These are phyloP conservation scores for Drosophila ironensis DNA, from an alignment of 1,140 invertebrate genomes.

Conservation along the genomic window DNA sequence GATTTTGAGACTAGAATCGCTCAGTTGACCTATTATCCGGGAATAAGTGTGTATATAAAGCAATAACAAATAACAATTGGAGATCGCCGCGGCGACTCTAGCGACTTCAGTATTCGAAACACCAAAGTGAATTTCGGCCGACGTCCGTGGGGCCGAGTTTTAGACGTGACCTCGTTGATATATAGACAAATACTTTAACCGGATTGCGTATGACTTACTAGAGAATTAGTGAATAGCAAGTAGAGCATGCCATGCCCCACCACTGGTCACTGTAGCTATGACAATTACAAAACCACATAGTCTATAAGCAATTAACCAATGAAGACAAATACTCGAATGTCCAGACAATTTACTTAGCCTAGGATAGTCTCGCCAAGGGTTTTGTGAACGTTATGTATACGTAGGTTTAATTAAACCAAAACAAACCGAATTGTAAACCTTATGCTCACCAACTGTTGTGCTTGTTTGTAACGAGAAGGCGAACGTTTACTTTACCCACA, in stretches of 20 bases:
- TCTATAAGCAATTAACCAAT: constrained; percentile 27
- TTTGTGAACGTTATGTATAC: constrained; percentile 49
- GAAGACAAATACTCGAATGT: constrained; percentile 44
- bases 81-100: constrained; percentile 2
- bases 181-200: constrained; percentile 53
- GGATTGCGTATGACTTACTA: constrained; percentile 41
- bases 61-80: constrained; percentile 11
- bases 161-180: constrained; percentile 51
- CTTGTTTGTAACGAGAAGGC: constrained; percentile 54
- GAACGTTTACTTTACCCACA: constrained; percentile 47
- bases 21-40: background rate
- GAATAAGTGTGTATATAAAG: constrained; percentile 26
- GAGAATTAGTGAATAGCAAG: constrained; percentile 6
- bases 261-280: constrained; percentile 31
- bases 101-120: constrained; percentile 57
- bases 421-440: constrained; percentile 66
- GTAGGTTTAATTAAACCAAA: constrained; percentile 27
- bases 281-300: constrained; percentile 21
- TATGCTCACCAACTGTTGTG: constrained; percentile 79
- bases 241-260: constrained; percentile 35
- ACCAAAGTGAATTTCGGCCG: constrained; percentile 63
- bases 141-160: constrained; percentile 19
- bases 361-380: constrained; percentile 41
- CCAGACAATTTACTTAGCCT: constrained; percentile 71
- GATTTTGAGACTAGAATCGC: too few species aligned